Evolutionary conservation across 1,140 invertebrate species (phyloP).

Genomic region (Drosophila pseudoobscura): DNA sequence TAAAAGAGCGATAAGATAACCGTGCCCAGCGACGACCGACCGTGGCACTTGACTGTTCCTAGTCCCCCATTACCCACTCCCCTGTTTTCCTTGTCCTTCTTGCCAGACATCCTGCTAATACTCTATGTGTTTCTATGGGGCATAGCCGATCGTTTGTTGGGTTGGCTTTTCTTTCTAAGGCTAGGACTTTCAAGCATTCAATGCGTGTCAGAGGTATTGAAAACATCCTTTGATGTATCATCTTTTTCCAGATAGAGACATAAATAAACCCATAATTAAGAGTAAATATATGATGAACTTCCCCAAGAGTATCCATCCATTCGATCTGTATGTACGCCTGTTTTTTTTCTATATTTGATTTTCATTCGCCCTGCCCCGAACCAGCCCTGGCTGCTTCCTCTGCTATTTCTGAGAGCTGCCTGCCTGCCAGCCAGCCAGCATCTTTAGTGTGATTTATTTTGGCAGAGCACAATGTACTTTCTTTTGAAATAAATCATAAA

Average conservation of each 20-base stretch:
- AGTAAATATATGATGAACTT: not conserved
- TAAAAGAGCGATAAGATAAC: slow-evolving; percentile 79
- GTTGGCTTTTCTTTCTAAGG: too few relatives aligned
- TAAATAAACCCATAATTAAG: too few relatives aligned
- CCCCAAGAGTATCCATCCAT: too few relatives aligned
- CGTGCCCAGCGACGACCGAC: slow-evolving; percentile 34
- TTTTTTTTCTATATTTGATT: slow-evolving; percentile 30
- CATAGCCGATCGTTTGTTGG: not conserved
- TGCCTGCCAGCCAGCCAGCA: slow-evolving; percentile 45
- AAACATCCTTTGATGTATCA: too few relatives aligned
- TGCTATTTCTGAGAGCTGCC: slow-evolving; percentile 32
- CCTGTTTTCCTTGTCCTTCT: not conserved
- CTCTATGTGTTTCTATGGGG: slow-evolving; percentile 4
- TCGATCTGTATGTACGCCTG: too few relatives aligned
- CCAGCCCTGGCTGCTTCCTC: not conserved
- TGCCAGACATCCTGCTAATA: slow-evolving; percentile 8
- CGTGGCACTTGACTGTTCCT: slow-evolving; percentile 57
- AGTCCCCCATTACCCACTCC: not conserved
- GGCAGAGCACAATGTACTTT: slow-evolving; percentile 77
- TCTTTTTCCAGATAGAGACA: too few relatives aligned
- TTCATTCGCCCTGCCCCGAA: slow-evolving; percentile 27
- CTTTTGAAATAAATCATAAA: slow-evolving; percentile 81
- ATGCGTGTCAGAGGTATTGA: too few relatives aligned
- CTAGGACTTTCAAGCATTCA: too few relatives aligned
- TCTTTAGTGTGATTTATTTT: slow-evolving; percentile 80